A percentile compares a stretch with the other conserved stretches of the same genome.
Conservation (phyloP, 2,797 vertebrate species). For the Glyptemys insculpta region DNA sequence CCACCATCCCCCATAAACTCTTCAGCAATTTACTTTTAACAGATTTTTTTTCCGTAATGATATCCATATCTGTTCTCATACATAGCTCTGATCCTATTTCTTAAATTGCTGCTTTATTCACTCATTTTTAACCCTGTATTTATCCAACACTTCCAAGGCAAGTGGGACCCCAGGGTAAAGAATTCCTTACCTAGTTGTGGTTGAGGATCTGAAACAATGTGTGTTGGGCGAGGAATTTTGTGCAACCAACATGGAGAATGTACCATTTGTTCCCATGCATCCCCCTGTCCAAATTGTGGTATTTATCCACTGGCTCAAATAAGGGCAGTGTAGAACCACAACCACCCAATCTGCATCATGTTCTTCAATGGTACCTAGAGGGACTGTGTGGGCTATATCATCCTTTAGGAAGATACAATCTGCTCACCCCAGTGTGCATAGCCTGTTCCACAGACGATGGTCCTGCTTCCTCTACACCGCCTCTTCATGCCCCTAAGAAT, state of each 20-base stretch:
- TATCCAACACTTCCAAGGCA: background rate
- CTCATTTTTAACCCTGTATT: too few relatives aligned
- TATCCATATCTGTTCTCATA: background rate
- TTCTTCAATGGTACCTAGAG: accelerated
- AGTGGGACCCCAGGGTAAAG: background rate
- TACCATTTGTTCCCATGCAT: background rate
- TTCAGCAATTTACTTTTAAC: background rate
- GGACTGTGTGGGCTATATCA: background rate
- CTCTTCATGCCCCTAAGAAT: background rate
- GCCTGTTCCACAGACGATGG: background rate
- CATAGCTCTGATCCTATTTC: background rate
- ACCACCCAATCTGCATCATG: accelerated
- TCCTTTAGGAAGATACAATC: background rate
- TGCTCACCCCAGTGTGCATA: background rate
- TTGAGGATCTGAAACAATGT: background rate
- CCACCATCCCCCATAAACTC: background rate
- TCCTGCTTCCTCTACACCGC: background rate
- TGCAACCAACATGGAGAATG: background rate
- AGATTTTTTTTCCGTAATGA: background rate
- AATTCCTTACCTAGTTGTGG: background rate
- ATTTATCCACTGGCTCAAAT: background rate
- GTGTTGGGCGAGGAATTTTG: background rate
- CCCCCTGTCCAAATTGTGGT: background rate
- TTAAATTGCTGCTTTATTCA: background rate
- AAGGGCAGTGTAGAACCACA: background rate